Base-by-base conservation (phyloP, 2,888 invertebrate genomes). In the Horisme vitalbata region DNA sequence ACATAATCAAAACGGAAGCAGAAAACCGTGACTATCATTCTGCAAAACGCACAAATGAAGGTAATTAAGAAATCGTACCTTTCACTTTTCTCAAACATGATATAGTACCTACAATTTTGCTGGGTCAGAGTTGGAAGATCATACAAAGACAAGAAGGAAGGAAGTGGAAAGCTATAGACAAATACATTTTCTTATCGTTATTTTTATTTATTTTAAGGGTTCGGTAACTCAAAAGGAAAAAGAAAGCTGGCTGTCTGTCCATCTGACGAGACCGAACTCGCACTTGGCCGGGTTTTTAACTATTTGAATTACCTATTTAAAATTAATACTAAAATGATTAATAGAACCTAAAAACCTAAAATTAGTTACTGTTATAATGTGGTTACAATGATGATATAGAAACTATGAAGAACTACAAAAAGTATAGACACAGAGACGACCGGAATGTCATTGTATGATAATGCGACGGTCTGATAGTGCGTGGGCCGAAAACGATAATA, bases 381-480 rank as follows among this genome's bases (percentile, higher is more conserved):
- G n/a, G 30, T 30, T 43, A 20, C 11, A 11, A 5, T 7, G 20
- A 12, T n/a, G 13, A 13, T 4, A n/a, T 21, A 12, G n/a, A 23
- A 12, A 12, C 14, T 24, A 12, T 20, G 26, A 28, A 32, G 32
- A 14, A 31, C 11, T 14, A 12, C 9, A 21, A 18, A 5, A 5
- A 5, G 18, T 18, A 13, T 33, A 20, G 26, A 36, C 12, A 26
- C 20, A 45, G 27, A 38, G 33, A 44, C 35, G 35, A 13, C 37
- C 50, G 68, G 68, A 70, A 75, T 75, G 72, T 53, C 63, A 76
- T 74, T 75, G 77, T 74, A 61, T 71, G 71, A 73, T 73, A 72
- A 73, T 71, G 32, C 23, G 13, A 11, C 13, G 39, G 51, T 36
- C 50, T 43, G 52, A 56, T 44, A 26, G 30, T 27, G 61, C 48